Percentiles rank a stretch among this genome's conserved stretches.
Evolutionary conservation across 2,888 invertebrate species (phyloP).

Genomic region (Agonopterix arenella): DNA sequence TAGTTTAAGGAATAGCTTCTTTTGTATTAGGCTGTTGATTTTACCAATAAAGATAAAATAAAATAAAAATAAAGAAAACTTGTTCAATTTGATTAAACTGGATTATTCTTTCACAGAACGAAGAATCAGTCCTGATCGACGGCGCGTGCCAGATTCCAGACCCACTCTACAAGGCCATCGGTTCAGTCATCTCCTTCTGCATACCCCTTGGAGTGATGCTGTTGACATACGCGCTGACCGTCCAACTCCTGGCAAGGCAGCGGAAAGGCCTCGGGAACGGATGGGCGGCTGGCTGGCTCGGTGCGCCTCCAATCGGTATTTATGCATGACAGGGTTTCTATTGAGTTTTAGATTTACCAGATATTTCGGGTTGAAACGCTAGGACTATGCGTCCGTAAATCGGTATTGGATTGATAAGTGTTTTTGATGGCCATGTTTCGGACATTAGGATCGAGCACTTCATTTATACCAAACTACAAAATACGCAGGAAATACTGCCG

Average conservation of each 20-base stretch:
- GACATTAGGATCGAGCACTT: no score
- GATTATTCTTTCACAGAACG: conserved; percentile 80
- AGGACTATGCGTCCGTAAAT: no score
- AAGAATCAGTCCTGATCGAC: conserved; percentile 87
- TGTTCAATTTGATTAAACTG: no score
- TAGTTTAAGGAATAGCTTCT: no score
- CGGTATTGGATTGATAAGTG: no score
- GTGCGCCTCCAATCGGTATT: conserved; percentile 77
- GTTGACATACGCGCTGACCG: conserved; percentile 95
- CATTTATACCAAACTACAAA: no score
- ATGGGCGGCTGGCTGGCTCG: conserved; percentile 87
- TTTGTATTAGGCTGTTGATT: no score
- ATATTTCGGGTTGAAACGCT: no score
- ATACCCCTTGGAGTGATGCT: conserved; percentile 97
- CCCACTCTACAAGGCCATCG: conserved; percentile 92
- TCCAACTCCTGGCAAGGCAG: conserved; percentile 89
- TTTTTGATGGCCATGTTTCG: no score
- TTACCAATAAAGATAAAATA: no score
- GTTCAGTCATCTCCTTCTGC: conserved; percentile 96
- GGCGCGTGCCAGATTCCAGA: conserved; percentile 93
- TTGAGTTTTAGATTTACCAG: not conserved
- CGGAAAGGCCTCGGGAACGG: conserved; percentile 82
- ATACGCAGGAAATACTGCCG: no score
- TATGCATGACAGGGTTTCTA: conserved; percentile 6
- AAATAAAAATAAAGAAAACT: no score